phyloP scores from a whole-genome alignment of 1,140 invertebrate species.

The Paralvinella palmiformis region DNA sequence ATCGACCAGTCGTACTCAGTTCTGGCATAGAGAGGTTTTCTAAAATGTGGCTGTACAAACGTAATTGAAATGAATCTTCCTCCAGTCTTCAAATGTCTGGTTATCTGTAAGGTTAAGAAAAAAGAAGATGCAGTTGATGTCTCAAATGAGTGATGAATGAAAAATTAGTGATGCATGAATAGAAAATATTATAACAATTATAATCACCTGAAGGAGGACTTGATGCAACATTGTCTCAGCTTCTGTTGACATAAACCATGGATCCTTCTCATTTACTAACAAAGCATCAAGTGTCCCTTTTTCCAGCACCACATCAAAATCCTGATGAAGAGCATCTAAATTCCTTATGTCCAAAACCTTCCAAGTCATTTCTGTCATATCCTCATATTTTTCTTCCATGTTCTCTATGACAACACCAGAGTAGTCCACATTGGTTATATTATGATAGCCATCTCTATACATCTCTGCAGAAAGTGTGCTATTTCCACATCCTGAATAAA shows the following conservation, averaged over 20 bases:
- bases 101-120: conserved; percentile 30
- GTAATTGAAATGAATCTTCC: conserved; percentile 55
- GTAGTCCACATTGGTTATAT: conserved; percentile 53
- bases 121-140: too few relatives aligned
- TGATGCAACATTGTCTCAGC: conserved; percentile 35
- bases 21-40: conserved; percentile 45
- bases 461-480: conserved; percentile 51
- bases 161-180: too few relatives aligned
- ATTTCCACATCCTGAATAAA: conserved; percentile 53
- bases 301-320: conserved; percentile 55
- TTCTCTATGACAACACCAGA: conserved; percentile 51
- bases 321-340: conserved; percentile 36
- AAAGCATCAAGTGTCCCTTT: conserved; percentile 56
- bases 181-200: too few relatives aligned
- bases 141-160: too few relatives aligned
- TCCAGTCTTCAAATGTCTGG: conserved; percentile 38
- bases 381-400: conserved; percentile 37
- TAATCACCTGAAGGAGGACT: conserved; percentile 39
- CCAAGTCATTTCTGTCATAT: conserved; percentile 42
- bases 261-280: conserved; percentile 52
- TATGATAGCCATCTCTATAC: conserved; percentile 48
- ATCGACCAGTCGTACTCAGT: conserved; percentile 40
- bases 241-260: conserved; percentile 48
- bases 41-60: conserved; percentile 55
- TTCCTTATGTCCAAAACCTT: conserved; percentile 47